These are phyloP conservation scores for Megamerina dolium DNA, from an alignment of 2,888 invertebrate species.

Conservation along the genomic window DNA sequence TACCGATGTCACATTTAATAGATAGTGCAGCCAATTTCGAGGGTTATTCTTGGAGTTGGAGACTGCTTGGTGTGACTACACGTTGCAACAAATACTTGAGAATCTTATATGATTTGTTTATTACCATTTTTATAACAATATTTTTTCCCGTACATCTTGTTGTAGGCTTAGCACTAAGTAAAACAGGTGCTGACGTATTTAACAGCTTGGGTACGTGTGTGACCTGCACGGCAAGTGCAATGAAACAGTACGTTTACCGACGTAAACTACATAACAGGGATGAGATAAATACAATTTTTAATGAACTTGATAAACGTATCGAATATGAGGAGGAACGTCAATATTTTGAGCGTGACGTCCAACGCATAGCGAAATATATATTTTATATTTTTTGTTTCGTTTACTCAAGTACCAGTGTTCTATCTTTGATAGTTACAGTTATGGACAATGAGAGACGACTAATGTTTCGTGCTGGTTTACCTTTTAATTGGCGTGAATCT, in stretches of 20 bases:
- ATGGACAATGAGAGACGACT: slow-evolving; percentile 14
- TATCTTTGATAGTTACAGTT: slow-evolving; percentile 8
- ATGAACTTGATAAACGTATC: slow-evolving; percentile 11
- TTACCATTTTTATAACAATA: slow-evolving; percentile 9
- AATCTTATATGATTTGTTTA: slow-evolving; percentile 22
- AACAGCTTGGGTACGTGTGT: slow-evolving; percentile 22
- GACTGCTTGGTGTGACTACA: slow-evolving; percentile 14
- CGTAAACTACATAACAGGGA: slow-evolving; percentile 9
- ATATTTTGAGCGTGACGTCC: slow-evolving; percentile 8
- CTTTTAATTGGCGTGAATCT: slow-evolving; percentile 18
- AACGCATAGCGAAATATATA: too few species aligned
- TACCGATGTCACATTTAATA: too few species aligned
- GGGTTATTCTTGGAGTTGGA: too few species aligned
- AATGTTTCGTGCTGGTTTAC: slow-evolving; percentile 23
- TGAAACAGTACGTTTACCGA: slow-evolving; percentile 18
- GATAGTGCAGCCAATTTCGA: too few species aligned
- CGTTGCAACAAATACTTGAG: slow-evolving; percentile 12
- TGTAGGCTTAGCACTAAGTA: slow-evolving; percentile 19
- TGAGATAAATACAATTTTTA: slow-evolving; percentile 12
- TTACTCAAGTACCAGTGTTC: background rate
- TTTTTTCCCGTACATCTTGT: slow-evolving; percentile 27
- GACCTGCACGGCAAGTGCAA: slow-evolving; percentile 14
- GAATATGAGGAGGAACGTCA: slow-evolving; percentile 11
- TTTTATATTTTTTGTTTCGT: too few species aligned
- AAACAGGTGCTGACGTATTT: slow-evolving; percentile 14